Base-by-base conservation (phyloP, 1,140 invertebrate species). In the Drosophila nasuta region DNA sequence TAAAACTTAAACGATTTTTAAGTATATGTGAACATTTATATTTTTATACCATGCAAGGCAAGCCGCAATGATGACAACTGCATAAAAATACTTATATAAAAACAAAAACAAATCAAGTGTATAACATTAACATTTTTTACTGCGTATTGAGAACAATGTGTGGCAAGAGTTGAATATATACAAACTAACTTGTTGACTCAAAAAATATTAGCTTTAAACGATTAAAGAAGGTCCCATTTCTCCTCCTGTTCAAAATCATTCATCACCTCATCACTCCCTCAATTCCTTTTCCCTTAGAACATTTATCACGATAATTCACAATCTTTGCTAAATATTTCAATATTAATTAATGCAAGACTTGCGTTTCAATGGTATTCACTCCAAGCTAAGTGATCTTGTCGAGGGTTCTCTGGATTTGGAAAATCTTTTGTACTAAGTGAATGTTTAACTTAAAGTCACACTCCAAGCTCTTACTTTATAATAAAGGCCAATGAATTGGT, bases 21-120 rank as follows among this genome's bases (percentile, higher is more conserved):
- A 77, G 77, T 89, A 91, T 82, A 90, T 91, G 79, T 91, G 77
- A 77, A 91, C 86, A 82, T 90, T 91, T 90, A 91, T 90, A 91
- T 88, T 88, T 88, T 88, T 88, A 88, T 88, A 88, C 85, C 85
- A 88, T 88, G 83, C 83, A 79, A 88, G 80, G 67, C 67, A 87
- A 77, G 77, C 70, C 65, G 65, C 54, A 89, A 80, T 69, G 58
- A 83, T 87, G 56, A 79, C 20, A 77, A 80, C 54, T 64, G 58
- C 49, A 73, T 66, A 43, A 74, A 66, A 81, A 77, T 66, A 71
- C 41, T 54, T 74, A 79, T 76, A 81, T 76, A 81, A 11, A 62
- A 70, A 69, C 59, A 63, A 77, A 45, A 60, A 60, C 33, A 51
- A 63, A 65, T 41, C 4, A 74, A 59, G 38, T 69, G 33, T 35